Percentiles rank a stretch among this genome's conserved stretches.
phyloP scores from a whole-genome alignment of 2,113 vertebrate species.

The Nematolebias whitei region DNA sequence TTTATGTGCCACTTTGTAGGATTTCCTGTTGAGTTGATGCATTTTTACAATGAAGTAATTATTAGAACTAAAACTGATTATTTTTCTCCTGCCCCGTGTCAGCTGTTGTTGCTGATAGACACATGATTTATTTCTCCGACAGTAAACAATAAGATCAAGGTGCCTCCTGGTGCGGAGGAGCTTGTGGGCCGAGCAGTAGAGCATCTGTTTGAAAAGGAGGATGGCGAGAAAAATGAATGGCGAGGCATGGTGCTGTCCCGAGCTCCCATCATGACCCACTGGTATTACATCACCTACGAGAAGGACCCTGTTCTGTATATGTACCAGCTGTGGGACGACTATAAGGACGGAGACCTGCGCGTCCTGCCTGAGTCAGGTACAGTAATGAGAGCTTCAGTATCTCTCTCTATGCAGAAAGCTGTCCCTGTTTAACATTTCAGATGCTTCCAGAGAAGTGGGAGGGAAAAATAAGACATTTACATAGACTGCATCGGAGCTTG shows the following conservation, averaged over 20 bases:
- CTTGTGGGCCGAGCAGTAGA: slow-evolving; percentile 84
- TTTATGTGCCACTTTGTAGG: too few species aligned
- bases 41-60: too few species aligned
- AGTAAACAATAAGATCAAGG: slow-evolving; percentile 85
- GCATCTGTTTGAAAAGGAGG: slow-evolving; percentile 85
- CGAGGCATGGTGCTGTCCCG: slow-evolving; percentile 84
- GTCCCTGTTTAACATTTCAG: slow-evolving; percentile 8
- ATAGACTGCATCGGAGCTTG: slow-evolving; percentile 31
- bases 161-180: slow-evolving; percentile 81
- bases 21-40: too few species aligned
- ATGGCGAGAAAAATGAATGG: slow-evolving; percentile 85
- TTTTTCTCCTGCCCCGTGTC: too few species aligned
- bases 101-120: neutral
- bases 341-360: slow-evolving; percentile 83
- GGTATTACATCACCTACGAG: slow-evolving; percentile 87
- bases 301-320: slow-evolving; percentile 86
- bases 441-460: slow-evolving; percentile 29
- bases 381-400: neutral
- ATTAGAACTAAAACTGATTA: too few species aligned
- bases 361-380: slow-evolving; percentile 83
- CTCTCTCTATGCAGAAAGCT: neutral
- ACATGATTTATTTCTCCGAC: slow-evolving; percentile 10
- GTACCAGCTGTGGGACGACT: slow-evolving; percentile 87
- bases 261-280: slow-evolving; percentile 85
- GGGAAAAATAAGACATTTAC: slow-evolving; percentile 34